Conservation (phyloP, 2,888 invertebrate species). For the Ectemnius continuus region DNA sequence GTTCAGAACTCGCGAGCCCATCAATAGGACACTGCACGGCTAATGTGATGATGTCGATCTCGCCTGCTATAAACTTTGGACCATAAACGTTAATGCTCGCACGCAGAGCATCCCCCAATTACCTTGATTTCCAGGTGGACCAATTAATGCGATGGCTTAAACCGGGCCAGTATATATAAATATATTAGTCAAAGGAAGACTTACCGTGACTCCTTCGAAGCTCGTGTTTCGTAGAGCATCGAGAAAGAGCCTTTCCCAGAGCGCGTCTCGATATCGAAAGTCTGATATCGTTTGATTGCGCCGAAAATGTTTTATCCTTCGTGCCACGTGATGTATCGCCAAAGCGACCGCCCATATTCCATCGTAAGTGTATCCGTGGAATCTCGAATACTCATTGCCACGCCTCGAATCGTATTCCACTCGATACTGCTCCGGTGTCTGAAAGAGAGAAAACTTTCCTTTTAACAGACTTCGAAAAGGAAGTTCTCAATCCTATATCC, state of each 20-base stretch:
- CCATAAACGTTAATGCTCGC: no score
- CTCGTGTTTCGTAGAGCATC: slow-evolving; percentile 94
- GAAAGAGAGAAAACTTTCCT: slow-evolving; percentile 44
- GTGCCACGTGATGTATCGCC: slow-evolving; percentile 94
- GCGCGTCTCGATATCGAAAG: slow-evolving; percentile 90
- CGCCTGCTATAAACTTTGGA: no score
- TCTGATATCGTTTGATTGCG: slow-evolving; percentile 89
- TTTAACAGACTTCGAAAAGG: no score
- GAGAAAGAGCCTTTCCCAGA: slow-evolving; percentile 92
- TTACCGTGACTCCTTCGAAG: slow-evolving; percentile 94
- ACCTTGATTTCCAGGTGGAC: no score
- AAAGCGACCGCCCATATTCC: slow-evolving; percentile 98
- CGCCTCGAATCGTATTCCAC: slow-evolving; percentile 90
- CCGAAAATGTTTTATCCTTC: slow-evolving; percentile 83
- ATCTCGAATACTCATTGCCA: slow-evolving; percentile 92
- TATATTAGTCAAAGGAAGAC: slow-evolving; percentile 51
- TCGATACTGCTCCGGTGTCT: slow-evolving; percentile 95
- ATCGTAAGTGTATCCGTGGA: slow-evolving; percentile 99
- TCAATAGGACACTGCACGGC: no score
- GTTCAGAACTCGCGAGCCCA: no score
- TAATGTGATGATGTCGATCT: no score
- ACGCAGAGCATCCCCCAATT: no score
- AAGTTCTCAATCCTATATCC: no score
- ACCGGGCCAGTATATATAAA: no score
- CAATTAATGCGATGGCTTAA: no score